phyloP scores from a whole-genome alignment of 2,888 invertebrate genomes.

The Drosophila nr. fundita region DNA sequence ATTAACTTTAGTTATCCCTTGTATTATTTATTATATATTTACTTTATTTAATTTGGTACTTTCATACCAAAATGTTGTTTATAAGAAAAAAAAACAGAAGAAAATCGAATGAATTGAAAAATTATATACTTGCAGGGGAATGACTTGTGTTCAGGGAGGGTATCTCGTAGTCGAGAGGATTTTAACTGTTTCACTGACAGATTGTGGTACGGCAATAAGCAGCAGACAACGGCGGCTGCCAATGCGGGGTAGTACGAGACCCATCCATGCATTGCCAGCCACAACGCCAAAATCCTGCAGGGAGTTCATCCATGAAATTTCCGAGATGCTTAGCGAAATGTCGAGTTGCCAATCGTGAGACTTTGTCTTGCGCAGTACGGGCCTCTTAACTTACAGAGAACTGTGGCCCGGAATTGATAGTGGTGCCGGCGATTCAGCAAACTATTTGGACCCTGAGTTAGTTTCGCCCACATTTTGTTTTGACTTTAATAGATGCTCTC shows the following conservation, averaged over 20 bases:
- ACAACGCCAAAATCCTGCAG: constrained; percentile 77
- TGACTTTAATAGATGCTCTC: constrained; percentile 25
- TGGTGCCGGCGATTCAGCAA: constrained; percentile 60
- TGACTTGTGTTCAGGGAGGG: neutral
- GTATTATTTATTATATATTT: neutral
- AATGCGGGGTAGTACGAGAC: constrained; percentile 61
- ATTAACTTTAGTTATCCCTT: neutral
- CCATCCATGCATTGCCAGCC: constrained; percentile 75
- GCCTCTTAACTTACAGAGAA: constrained; percentile 67
- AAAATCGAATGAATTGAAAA: neutral
- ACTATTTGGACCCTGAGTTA: constrained; percentile 47
- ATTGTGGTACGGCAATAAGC: constrained; percentile 77
- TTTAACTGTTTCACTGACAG: constrained; percentile 61
- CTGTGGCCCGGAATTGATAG: constrained; percentile 66
- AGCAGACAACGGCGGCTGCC: constrained; percentile 77
- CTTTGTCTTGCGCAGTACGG: constrained; percentile 76
- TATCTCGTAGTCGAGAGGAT: neutral
- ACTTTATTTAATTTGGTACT: neutral
- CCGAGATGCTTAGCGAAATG: constrained; percentile 60
- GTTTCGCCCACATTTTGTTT: constrained; percentile 37
- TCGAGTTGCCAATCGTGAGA: constrained; percentile 62
- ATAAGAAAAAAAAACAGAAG: neutral
- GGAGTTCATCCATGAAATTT: constrained; percentile 83
- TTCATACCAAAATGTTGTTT: neutral
- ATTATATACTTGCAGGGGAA: neutral